Conservation (phyloP, 2,888 invertebrate species). For the Apocheima hispidaria region DNA sequence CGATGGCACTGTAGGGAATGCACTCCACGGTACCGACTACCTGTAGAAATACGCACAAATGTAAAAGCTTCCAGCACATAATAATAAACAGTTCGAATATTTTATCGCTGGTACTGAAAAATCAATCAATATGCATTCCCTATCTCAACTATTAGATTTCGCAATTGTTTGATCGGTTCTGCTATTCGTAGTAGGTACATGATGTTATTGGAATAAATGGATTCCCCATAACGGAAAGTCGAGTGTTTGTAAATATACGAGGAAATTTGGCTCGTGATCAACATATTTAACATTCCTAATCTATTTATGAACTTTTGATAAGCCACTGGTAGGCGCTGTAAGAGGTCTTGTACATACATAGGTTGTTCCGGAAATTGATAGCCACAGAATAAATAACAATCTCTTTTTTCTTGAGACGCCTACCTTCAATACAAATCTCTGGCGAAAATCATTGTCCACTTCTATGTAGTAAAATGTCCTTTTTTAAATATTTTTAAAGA, state of each 20-base stretch:
- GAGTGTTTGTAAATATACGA: slow-evolving; percentile 25
- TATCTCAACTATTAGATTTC: slow-evolving; percentile 13
- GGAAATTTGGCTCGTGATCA: slow-evolving; percentile 18
- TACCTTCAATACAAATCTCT: no score
- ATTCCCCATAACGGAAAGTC: slow-evolving; percentile 16
- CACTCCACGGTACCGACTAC: slow-evolving; percentile 33
- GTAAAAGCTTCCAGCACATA: slow-evolving; percentile 25
- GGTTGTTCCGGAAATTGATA: background rate
- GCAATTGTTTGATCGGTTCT: slow-evolving; percentile 2
- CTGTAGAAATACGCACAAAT: slow-evolving; percentile 24
- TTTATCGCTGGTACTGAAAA: slow-evolving; percentile 25
- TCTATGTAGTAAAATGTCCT: no score
- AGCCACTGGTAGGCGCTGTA: background rate
- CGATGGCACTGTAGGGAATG: slow-evolving; percentile 50
- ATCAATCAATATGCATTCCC: slow-evolving; percentile 17
- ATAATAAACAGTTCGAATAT: slow-evolving; percentile 24
- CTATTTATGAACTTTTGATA: slow-evolving; percentile 16
- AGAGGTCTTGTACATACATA: background rate
- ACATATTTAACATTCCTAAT: slow-evolving; percentile 16
- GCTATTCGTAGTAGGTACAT: slow-evolving; percentile 5
- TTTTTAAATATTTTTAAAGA: no score
- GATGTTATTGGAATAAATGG: slow-evolving; percentile 12
- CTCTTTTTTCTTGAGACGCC: no score
- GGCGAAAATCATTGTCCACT: no score
- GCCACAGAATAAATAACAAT: background rate